phyloP scores from a whole-genome alignment of 2,888 invertebrate species.

The Melinaea menophilus region DNA sequence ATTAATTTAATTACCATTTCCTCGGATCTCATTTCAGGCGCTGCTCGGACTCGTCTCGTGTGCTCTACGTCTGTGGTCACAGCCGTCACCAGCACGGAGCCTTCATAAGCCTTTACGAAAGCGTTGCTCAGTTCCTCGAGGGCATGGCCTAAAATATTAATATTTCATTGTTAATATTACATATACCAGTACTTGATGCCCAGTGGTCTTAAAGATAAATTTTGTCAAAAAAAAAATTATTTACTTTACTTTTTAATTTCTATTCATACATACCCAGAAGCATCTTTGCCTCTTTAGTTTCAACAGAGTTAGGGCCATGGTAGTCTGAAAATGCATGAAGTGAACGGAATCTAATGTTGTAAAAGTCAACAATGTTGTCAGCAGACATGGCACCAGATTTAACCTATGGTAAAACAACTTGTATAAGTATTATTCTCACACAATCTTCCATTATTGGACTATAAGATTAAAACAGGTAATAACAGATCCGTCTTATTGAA shows the following conservation, averaged over 20 bases:
- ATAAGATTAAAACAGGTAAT: no score
- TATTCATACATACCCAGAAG: conserved; percentile 67
- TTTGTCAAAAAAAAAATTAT: no score
- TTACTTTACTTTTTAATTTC: no score
- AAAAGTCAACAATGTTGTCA: conserved; percentile 80
- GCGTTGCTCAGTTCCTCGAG: conserved; percentile 73
- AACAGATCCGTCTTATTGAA: neutral
- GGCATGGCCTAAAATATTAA: conserved; percentile 50
- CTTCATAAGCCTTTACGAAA: conserved; percentile 77
- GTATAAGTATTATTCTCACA: no score
- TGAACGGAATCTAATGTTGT: conserved; percentile 81
- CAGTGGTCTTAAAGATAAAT: no score
- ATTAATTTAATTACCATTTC: neutral
- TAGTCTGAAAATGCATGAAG: conserved; percentile 80
- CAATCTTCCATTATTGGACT: no score
- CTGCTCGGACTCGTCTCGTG: conserved; percentile 69
- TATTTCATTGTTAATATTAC: no score
- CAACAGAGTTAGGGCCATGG: conserved; percentile 81
- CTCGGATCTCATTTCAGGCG: conserved; percentile 46
- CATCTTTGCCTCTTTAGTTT: conserved; percentile 80
- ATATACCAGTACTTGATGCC: no score
- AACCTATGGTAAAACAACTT: conserved; percentile 46
- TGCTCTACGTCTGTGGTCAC: conserved; percentile 82
- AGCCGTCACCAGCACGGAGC: conserved; percentile 79
- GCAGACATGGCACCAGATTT: conserved; percentile 63